A percentile compares a stretch with the other conserved stretches of the same genome.
phyloP scores from a whole-genome alignment of 1,140 invertebrate species.

The Cherax quadricarinatus region DNA sequence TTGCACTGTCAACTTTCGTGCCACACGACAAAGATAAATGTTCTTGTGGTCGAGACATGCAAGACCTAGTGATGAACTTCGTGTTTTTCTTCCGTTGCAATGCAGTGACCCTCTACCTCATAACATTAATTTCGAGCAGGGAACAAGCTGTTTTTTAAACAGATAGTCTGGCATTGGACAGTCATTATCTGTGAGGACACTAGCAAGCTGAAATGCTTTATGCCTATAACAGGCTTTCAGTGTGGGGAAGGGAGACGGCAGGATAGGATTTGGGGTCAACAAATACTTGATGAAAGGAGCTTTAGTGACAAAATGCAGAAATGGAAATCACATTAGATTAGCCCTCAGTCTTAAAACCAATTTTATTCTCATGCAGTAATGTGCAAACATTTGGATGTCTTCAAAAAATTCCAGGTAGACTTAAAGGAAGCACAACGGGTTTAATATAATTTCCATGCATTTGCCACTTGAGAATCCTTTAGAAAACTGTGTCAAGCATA shows the following conservation, averaged over 20 bases:
- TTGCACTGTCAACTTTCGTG: too few relatives aligned
- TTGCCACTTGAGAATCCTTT: neutral
- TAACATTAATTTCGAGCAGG: neutral
- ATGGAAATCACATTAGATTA: neutral
- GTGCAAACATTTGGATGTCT: neutral
- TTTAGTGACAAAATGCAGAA: neutral
- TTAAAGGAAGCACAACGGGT: neutral
- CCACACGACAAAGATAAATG: too few relatives aligned
- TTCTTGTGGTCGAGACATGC: too few relatives aligned
- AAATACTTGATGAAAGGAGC: neutral
- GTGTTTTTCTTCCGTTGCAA: neutral
- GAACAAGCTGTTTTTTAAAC: neutral
- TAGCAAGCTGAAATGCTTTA: neutral
- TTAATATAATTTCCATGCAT: slow-evolving; percentile 14
- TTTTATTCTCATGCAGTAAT: neutral
- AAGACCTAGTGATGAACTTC: too few relatives aligned
- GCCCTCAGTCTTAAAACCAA: neutral
- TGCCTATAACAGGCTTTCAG: neutral
- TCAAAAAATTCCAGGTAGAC: neutral
- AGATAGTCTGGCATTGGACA: neutral
- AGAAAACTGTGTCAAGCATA: neutral
- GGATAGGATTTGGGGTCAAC: neutral
- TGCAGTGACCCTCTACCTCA: neutral
- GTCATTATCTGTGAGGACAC: neutral
- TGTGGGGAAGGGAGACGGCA: neutral